Evolutionary conservation across 2,888 invertebrate species (phyloP), one percentile per base, ranked within the genome.

Genomic region (Agrochola macilenta): DNA sequence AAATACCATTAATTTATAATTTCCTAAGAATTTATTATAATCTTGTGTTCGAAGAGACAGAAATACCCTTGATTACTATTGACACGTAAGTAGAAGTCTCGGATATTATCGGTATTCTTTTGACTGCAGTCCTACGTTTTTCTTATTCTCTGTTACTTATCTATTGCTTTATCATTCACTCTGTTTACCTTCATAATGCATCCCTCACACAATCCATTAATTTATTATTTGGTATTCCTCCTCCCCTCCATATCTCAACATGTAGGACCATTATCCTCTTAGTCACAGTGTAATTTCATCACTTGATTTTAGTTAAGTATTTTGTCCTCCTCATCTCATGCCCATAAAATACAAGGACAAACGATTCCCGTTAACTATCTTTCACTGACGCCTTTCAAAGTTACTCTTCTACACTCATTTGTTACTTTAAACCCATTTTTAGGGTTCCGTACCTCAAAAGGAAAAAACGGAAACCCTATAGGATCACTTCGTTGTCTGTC

Each of bases 11-110:
- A 14, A 63, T 85, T 30, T n/a, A 20, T 52, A 46, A 66, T 46
- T 69, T 72, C 4, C 39, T 85, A 7, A 58, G 30, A 57, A 49
- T 74, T 61, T 0, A 80, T 17, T 87, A 70, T 8, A 80, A 87
- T 63, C 1, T 78, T 60, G 68, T 63, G 1, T 73, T 72, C 35
- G 69, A 76, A 49, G 65, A 75, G 23, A 49, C 57, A 9, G 66
- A 87, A 57, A 77, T 85, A 39, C 65, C 60, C 0, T 64, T 26
- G 12, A 68, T 87, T 26, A 84, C 87, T 35, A 61, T 87, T 30
- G 58, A 74, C 35, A 26, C 14, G 85, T 85, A 71, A 74, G 85
- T 84, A 11, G 2, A 54, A 17, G 5, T 23, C 35, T 23, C 2
- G 0, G 5, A 60, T 30, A 23, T 35, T 8, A 76, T 14, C 5